These are phyloP conservation scores for Rhinogobius similis DNA, from an alignment of 2,113 vertebrate genomes.

Conservation along the genomic window DNA sequence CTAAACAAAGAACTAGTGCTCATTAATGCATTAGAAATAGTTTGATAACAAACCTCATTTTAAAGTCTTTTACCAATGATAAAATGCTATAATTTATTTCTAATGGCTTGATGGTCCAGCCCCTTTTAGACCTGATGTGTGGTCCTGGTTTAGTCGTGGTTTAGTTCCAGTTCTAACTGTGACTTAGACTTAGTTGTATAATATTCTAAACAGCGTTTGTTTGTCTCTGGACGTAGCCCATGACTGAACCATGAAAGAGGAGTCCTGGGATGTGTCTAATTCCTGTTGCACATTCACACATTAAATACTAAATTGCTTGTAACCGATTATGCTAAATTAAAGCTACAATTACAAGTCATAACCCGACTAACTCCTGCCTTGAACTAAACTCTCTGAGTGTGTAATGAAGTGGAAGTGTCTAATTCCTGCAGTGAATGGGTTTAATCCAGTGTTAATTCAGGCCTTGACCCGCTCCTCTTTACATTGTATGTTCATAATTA, in stretches of 20 bases:
- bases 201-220: no score
- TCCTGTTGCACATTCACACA: not conserved
- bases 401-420: not conserved
- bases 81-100: no score
- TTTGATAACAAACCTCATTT: no score
- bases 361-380: not conserved
- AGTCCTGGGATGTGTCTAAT: no score
- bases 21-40: no score
- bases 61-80: no score
- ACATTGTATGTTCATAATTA: not conserved
- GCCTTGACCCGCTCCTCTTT: not conserved
- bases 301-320: not conserved
- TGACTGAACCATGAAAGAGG: not conserved
- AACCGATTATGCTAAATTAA: not conserved
- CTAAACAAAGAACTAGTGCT: no score
- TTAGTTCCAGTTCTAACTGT: no score
- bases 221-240: not conserved
- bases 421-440: not conserved
- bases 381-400: not conserved
- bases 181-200: no score
- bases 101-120: no score
- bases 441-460: slow-evolving; percentile 1
- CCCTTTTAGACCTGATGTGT: no score
- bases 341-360: slow-evolving; percentile 1
- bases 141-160: no score